Conservation (phyloP, 2,113 vertebrate genomes). For the Pygoscelis adeliae region DNA sequence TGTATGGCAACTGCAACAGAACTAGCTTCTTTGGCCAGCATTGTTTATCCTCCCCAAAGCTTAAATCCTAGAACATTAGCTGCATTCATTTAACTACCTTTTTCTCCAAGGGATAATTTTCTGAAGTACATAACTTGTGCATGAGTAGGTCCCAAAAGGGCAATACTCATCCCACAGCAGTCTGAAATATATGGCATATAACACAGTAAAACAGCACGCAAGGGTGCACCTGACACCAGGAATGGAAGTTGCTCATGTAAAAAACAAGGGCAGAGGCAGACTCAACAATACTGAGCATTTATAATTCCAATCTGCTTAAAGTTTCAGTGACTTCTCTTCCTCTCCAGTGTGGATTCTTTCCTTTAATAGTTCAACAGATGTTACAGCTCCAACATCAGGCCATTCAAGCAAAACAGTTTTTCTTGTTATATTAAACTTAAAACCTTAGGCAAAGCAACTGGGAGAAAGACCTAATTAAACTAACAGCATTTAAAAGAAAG, state of each 20-base stretch:
- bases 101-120: background rate
- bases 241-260: background rate
- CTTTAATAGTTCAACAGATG: slow-evolving; percentile 49
- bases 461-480: background rate
- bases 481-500: background rate
- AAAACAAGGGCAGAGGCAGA: background rate
- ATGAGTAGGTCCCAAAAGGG: slow-evolving; percentile 10
- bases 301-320: background rate
- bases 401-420: background rate
- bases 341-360: background rate
- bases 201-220: background rate
- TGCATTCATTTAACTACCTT: background rate
- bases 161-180: background rate
- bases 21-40: background rate
- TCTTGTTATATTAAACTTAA: background rate
- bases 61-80: background rate
- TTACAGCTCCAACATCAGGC: background rate
- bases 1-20: background rate
- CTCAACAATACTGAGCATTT: slow-evolving; percentile 35
- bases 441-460: background rate
- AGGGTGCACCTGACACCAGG: slow-evolving; percentile 16
- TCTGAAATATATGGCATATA: background rate
- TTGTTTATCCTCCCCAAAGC: background rate
- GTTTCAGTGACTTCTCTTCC: slow-evolving; percentile 7
- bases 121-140: slow-evolving; percentile 17